A percentile compares a stretch with the other conserved stretches of the same genome.
phyloP scores from a whole-genome alignment of 2,113 vertebrate genomes.

The Caloenas nicobarica region DNA sequence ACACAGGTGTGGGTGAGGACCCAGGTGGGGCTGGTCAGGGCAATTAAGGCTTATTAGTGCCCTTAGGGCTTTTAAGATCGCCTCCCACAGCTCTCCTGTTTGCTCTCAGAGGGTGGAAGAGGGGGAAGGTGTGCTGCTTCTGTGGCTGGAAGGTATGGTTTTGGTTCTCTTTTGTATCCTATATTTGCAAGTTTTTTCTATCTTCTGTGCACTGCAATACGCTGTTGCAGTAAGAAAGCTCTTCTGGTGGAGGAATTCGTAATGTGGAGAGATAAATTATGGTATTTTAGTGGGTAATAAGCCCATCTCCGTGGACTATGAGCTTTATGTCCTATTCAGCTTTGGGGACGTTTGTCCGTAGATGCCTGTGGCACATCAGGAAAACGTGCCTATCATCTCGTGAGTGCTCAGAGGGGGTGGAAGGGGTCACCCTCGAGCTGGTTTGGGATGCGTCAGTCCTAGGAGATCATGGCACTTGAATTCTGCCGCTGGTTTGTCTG shows the following conservation, averaged over 20 bases:
- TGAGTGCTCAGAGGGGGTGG: background rate
- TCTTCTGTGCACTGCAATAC: background rate
- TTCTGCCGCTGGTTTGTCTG: background rate
- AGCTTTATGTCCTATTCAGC: background rate
- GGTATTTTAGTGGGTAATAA: background rate
- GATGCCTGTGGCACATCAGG: background rate
- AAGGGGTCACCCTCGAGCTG: background rate
- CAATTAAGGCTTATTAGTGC: no score
- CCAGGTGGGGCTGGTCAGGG: background rate
- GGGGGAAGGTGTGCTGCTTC: background rate
- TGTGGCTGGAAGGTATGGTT: accelerated
- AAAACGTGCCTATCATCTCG: accelerated
- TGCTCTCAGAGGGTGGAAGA: background rate
- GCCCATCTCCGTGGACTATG: accelerated
- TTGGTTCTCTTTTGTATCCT: background rate
- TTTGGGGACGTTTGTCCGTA: background rate
- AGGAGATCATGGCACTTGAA: background rate
- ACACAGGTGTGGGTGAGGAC: background rate
- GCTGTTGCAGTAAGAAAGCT: background rate
- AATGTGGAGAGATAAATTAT: background rate
- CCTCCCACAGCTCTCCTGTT: background rate
- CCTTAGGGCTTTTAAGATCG: no score
- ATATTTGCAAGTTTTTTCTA: background rate
- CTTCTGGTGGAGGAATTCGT: background rate
- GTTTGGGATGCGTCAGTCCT: background rate